These are phyloP conservation scores for Probaryconus sp. DNA, from an alignment of 1,140 invertebrate genomes.

Conservation along the genomic window DNA sequence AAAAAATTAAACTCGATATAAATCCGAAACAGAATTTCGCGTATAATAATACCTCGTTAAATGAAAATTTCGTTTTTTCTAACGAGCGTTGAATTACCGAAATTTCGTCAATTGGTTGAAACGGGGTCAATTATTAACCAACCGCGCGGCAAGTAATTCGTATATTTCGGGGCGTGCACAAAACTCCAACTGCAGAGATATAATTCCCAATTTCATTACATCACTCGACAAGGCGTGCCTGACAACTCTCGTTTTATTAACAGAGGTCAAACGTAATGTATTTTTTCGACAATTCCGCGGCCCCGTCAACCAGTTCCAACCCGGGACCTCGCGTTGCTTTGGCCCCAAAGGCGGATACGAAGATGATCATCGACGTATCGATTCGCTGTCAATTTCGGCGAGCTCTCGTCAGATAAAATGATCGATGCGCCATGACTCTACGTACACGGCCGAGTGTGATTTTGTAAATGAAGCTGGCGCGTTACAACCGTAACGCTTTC, in stretches of 20 bases:
- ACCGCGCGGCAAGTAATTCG: constrained; percentile 6
- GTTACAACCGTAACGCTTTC: constrained; percentile 60
- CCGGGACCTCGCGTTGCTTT: too few species aligned
- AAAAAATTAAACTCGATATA: too few species aligned
- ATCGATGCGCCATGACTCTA: constrained; percentile 55
- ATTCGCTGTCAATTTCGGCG: constrained; percentile 53
- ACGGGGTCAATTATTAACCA: constrained; percentile 18
- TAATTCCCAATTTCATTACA: constrained; percentile 40
- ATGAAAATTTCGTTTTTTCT: too few species aligned
- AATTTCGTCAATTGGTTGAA: not conserved
- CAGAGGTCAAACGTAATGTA: constrained; percentile 42
- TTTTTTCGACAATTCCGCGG: constrained; percentile 42
- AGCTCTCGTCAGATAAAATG: constrained; percentile 53
- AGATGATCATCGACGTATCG: constrained; percentile 41
- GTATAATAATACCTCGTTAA: too few species aligned
- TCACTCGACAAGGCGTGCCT: constrained; percentile 38
- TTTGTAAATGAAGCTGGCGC: constrained; percentile 55
- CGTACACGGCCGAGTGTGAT: constrained; percentile 48
- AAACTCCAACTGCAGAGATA: not conserved
- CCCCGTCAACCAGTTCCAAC: not conserved
- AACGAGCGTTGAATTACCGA: too few species aligned
- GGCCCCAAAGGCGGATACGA: constrained; percentile 3
- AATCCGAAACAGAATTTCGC: too few species aligned
- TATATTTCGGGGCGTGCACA: not conserved
- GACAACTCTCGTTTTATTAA: constrained; percentile 53